A percentile compares a stretch with the other conserved stretches of the same genome.
phyloP scores from a whole-genome alignment of 2,113 vertebrate species.

The Muntiacus muntjak region DNA sequence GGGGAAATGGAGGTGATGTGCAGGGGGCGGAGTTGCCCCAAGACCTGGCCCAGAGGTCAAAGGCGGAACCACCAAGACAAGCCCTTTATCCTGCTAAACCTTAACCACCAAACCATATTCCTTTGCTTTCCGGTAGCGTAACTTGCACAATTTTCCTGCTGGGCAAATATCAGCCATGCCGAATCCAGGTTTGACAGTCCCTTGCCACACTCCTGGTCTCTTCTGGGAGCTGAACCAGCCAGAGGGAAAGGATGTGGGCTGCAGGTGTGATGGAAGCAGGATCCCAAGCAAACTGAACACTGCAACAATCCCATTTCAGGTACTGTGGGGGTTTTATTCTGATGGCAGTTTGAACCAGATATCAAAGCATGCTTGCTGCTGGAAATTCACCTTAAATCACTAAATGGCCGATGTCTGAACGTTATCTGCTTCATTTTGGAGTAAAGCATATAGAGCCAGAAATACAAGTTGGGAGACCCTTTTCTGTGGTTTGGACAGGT shows the following conservation, averaged over 20 bases:
- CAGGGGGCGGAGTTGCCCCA: not conserved
- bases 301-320: conserved; percentile 64
- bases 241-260: not conserved
- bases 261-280: conserved; percentile 38
- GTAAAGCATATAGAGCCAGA: conserved; percentile 85
- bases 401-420: conserved; percentile 85
- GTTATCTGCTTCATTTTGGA: conserved; percentile 75
- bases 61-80: not conserved
- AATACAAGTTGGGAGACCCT: conserved; percentile 75
- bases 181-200: not conserved
- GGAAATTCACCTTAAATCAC: conserved; percentile 60
- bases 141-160: not conserved
- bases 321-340: conserved; percentile 46
- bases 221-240: not conserved
- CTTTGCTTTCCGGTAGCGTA: not conserved
- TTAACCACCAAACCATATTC: conserved; percentile 1
- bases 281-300: conserved; percentile 47
- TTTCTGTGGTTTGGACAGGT: conserved; percentile 36
- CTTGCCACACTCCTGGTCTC: not conserved
- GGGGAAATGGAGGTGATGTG: conserved; percentile 9
- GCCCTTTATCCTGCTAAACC: not conserved
- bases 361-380: conserved; percentile 90
- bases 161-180: not conserved
- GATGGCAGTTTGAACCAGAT: conserved; percentile 85
- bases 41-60: not conserved